Evolutionary conservation across 2,888 invertebrate species (phyloP).

Genomic region (Neuroscelio doddi): DNA sequence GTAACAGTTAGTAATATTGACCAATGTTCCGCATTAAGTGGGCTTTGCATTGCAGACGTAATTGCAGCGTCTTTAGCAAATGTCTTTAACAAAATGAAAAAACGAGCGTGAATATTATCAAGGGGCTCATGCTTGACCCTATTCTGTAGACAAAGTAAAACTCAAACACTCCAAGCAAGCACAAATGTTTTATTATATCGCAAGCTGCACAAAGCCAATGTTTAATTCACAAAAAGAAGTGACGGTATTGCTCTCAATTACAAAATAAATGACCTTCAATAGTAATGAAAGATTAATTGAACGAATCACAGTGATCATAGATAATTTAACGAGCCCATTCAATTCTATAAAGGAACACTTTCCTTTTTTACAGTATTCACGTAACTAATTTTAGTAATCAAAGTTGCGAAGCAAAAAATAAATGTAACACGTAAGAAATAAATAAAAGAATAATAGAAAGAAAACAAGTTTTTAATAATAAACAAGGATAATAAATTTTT

Average conservation of each 20-base stretch:
- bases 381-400: too few species aligned
- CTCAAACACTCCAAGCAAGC: neutral
- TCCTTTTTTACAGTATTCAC: too few species aligned
- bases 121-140: slow-evolving; percentile 15
- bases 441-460: neutral
- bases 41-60: slow-evolving; percentile 22
- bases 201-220: neutral
- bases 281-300: too few species aligned
- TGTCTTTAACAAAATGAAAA: slow-evolving; percentile 22
- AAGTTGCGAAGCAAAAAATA: neutral
- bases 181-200: neutral
- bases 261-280: too few species aligned
- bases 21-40: slow-evolving; percentile 25
- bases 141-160: slow-evolving; percentile 1
- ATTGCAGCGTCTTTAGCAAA: slow-evolving; percentile 26
- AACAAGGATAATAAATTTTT: slow-evolving; percentile 16
- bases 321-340: too few species aligned
- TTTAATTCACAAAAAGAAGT: neutral
- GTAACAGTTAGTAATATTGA: slow-evolving; percentile 20
- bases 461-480: slow-evolving; percentile 12
- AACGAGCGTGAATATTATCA: slow-evolving; percentile 11
- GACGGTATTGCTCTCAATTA: too few species aligned
- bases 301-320: too few species aligned
- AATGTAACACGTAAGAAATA: neutral
- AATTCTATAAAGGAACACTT: too few species aligned